Percentiles rank a stretch among this genome's conserved stretches.
These are phyloP conservation scores for Solenopsis invicta DNA, from an alignment of 1,140 invertebrate genomes.

Conservation along the genomic window DNA sequence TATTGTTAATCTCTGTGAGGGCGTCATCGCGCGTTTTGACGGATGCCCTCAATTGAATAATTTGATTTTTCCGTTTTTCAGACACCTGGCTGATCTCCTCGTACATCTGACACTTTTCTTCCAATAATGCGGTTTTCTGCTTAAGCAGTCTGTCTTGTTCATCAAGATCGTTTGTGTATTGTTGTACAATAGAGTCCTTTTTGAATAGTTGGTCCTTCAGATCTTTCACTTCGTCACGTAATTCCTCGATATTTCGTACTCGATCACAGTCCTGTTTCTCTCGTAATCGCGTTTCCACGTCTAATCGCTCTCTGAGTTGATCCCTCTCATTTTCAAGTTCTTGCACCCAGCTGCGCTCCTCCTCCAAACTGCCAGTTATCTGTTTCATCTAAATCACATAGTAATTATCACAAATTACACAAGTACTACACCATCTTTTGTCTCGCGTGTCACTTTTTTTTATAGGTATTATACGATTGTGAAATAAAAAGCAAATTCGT, in stretches of 20 bases:
- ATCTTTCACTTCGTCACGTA: conserved; percentile 80
- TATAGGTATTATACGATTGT: neutral
- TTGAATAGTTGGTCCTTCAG: conserved; percentile 85
- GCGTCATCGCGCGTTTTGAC: conserved; percentile 84
- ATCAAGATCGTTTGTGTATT: conserved; percentile 79
- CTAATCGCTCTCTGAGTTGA: conserved; percentile 79
- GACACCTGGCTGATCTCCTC: conserved; percentile 80
- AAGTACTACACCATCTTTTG: neutral
- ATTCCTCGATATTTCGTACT: conserved; percentile 77
- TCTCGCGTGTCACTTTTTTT: neutral
- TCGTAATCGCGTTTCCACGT: conserved; percentile 75
- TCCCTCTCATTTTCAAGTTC: conserved; percentile 84
- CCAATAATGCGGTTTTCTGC: conserved; percentile 80
- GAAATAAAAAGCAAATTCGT: neutral
- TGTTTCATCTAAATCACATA: conserved; percentile 80
- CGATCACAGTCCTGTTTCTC: conserved; percentile 79
- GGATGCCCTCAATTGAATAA: conserved; percentile 82
- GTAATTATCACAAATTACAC: neutral
- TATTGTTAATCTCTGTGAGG: conserved; percentile 84
- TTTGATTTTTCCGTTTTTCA: conserved; percentile 85
- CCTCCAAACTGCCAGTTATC: conserved; percentile 80
- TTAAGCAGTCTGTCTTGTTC: conserved; percentile 83
- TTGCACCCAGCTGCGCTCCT: conserved; percentile 83
- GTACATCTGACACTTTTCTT: conserved; percentile 81
- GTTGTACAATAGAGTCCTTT: conserved; percentile 79